Evolutionary conservation across 2,113 vertebrate species (phyloP).

Genomic region (Misgurnus anguillicaudatus): DNA sequence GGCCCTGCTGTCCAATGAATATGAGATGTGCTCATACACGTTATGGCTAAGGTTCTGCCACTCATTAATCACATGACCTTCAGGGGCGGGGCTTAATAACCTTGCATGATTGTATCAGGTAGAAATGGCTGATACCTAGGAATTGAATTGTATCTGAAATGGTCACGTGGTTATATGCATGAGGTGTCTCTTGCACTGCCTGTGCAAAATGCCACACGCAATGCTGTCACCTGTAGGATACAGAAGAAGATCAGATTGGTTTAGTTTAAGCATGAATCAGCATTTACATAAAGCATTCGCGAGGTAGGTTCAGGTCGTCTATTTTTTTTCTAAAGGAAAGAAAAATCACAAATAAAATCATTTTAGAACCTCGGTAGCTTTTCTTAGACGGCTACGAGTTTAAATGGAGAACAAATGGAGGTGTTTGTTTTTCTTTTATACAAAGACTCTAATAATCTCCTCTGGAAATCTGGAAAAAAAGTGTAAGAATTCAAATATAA

Average conservation of each 20-base stretch:
- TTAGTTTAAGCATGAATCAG: neutral
- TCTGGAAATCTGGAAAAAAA: too few relatives aligned
- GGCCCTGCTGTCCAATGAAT: constrained; percentile 93
- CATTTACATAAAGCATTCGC: neutral
- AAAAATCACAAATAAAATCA: neutral
- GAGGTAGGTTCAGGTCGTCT: too few relatives aligned
- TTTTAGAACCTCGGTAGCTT: neutral
- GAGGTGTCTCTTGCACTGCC: constrained; percentile 58
- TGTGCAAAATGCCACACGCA: constrained; percentile 14
- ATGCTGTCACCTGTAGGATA: neutral
- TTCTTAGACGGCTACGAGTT: neutral
- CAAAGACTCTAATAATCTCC: neutral
- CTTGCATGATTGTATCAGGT: constrained; percentile 99
- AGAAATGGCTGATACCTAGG: constrained; percentile 94
- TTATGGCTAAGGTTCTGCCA: constrained; percentile 93
- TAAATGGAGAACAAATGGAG: neutral
- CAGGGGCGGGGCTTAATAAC: constrained; percentile 98
- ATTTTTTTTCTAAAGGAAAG: neutral
- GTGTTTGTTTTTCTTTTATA: neutral
- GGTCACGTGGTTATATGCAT: constrained; percentile 80
- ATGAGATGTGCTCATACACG: constrained; percentile 87
- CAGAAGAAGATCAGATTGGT: neutral
- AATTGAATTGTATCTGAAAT: constrained; percentile 99
- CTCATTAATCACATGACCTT: constrained; percentile 99
- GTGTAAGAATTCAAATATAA: neutral